These are phyloP conservation scores for Diarsia dahlii DNA, from an alignment of 2,888 invertebrate genomes.

Conservation along the genomic window DNA sequence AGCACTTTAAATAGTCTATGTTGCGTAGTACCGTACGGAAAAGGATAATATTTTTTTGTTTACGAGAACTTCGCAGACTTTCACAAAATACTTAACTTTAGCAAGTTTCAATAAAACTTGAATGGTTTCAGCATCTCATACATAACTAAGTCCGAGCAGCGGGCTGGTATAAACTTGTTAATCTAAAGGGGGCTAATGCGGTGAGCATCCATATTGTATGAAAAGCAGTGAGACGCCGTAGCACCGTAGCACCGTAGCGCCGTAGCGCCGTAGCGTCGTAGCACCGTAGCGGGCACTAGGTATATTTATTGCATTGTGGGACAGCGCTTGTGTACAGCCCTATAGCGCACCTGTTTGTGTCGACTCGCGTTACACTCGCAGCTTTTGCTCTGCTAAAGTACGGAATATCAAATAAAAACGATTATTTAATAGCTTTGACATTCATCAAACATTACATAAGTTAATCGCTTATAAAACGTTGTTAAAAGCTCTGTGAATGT, in stretches of 20 bases:
- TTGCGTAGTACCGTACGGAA: background rate
- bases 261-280: no score
- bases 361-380: conserved; percentile 60
- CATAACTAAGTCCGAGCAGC: conserved; percentile 80
- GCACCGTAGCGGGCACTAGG: conserved; percentile 25
- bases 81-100: background rate
- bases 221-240: conserved; percentile 71
- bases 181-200: conserved; percentile 83
- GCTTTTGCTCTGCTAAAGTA: conserved; percentile 42
- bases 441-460: background rate
- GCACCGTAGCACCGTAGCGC: no score
- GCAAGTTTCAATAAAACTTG: conserved; percentile 20
- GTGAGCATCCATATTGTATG: conserved; percentile 79
- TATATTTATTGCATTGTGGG: conserved; percentile 79
- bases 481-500: background rate
- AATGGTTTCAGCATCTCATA: conserved; percentile 66
- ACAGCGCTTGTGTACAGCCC: conserved; percentile 57
- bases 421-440: background rate
- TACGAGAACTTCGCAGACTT: background rate
- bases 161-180: conserved; percentile 78
- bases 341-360: conserved; percentile 65
- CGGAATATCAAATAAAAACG: background rate
- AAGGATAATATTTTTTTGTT: background rate
- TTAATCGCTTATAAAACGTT: background rate
- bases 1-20: no score